Base-by-base conservation (phyloP, 2,113 vertebrate species). In the Pseudopipra pipra region DNA sequence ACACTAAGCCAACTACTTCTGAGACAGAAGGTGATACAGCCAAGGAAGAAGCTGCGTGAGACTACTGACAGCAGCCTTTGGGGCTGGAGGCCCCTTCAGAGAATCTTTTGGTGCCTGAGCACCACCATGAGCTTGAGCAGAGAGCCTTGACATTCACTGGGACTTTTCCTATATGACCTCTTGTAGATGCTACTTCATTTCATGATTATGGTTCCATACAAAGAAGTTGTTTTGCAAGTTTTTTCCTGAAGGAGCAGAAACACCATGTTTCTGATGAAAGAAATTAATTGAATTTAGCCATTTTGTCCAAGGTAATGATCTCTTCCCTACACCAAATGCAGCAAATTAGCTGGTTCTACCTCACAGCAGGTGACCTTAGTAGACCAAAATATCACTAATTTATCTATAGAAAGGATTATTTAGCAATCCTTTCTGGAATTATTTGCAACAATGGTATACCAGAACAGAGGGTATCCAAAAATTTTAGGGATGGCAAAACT, bases 341-440 rank as follows among this genome's bases (percentile, higher is more conserved):
- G 27, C 13, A 43, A 87, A 63, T 44, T 35, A 68, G 24, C 24
- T 72, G 54, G n/a, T 77, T 85, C 41, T 46, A 54, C 4, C 31
- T 62, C 63, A 73, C 7, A 76, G 4, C 6, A 39, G 2, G 0
- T 83, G 31, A 83, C 0, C 0, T 21, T 65, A 49, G 22, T 49
- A 18, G 55, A 58, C 18, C 11, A 54, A 70, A 88, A 71, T 39
- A 24, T 19, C 76, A 67, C 7, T 74, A 25, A 66, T 33, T 84
- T 55, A 59, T 20, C 51, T 76, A 39, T 1, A 61, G 30, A 73
- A 77, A 85, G 4, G 62, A 49, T 77, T 67, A 63, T n/a, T 79
- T 80, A 88, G 7, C 4, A 6, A 62, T 90, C 22, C 10, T 79
- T 77, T 71, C 30, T 43, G n/a, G 52, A 91, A 89, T n/a, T 55